These are phyloP conservation scores for Dasyurus viverrinus DNA, from an alignment of 2,113 vertebrate species.

Conservation along the genomic window DNA sequence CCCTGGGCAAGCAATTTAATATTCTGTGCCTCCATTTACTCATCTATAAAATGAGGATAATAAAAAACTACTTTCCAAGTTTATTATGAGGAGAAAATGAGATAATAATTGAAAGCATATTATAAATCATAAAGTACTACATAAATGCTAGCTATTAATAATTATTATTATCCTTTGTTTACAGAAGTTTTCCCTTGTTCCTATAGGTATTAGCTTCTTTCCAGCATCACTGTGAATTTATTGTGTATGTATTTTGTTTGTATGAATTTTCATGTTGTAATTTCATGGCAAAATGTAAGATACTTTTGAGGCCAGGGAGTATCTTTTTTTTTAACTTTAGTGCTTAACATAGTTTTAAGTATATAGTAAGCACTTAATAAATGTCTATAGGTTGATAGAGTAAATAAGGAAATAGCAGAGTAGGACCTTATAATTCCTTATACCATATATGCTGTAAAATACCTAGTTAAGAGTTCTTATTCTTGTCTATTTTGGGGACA, in stretches of 20 bases:
- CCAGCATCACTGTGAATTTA: not conserved
- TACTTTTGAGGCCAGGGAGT: not conserved
- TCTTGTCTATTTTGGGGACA: constrained; percentile 42
- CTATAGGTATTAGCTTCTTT: not conserved
- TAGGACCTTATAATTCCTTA: not conserved
- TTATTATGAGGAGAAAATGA: not conserved
- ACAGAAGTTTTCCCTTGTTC: not conserved
- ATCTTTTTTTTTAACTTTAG: not conserved
- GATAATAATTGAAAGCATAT: not conserved
- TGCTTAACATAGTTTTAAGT: not conserved
- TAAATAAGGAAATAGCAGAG: not conserved
- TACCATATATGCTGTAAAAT: constrained; percentile 28
- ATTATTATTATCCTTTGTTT: not conserved
- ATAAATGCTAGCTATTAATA: not conserved
- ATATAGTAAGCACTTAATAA: not conserved
- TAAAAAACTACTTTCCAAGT: not conserved
- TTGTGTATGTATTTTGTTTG: not conserved
- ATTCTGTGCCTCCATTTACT: not conserved
- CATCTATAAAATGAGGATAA: not conserved
- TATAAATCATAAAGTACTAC: not conserved
- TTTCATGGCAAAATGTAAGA: not conserved
- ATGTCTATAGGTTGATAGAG: not conserved
- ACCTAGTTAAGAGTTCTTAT: constrained; percentile 18
- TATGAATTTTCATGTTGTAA: not conserved
- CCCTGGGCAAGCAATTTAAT: not conserved